Base-by-base conservation (phyloP, 2,113 vertebrate genomes). In the Gnathonemus echidnorhynchus region DNA sequence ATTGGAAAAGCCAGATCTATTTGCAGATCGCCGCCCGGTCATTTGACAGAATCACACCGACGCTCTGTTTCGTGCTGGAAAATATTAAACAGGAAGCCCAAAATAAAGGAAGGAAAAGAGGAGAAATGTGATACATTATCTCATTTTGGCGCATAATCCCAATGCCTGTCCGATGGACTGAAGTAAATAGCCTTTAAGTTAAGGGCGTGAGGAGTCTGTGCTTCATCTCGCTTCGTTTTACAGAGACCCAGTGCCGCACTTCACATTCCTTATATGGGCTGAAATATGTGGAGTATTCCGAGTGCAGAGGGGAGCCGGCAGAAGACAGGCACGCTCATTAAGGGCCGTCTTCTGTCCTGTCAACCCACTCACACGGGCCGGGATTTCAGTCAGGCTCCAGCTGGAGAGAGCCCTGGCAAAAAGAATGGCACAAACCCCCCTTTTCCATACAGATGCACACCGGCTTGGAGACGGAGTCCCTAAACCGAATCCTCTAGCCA, bases 201-300 rank as follows among this genome's bases (percentile, higher is more conserved):
- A 39, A 42, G 35, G 74, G 13, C 15, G 13, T 39, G 15, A 80
- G 35, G 74, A 80, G 74, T 39, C 31, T 42, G 74, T 80, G 39
- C 17, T 42, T 42, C 74, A 80, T 80, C 17, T 19, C 35, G 0
- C 74, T 42, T 42, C 74, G 1, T 17, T 42, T 6, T 80, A 80
- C 74, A 80, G 35, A 80, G 74, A 39, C 35, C 35, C 35, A 42
- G 70, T 42, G 74, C 35, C 5, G 35, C 74, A 39, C 35, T 39
- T 80, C 74, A 80, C 74, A 80, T 80, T 35, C 74, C 74, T 80
- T 80, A 80, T 80, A 80, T 80, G 74, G 74, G 35, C 35, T 39
- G 74, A 80, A 80, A 80, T 80, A 80, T 80, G 31, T 80, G 74
- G 15, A 80, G 35, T 19, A 80, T 80, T 35, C 74, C 3, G 74